Percentiles rank a stretch among this genome's conserved stretches.
phyloP scores from a whole-genome alignment of 2,113 vertebrate species.

The Epinephelus cyanopodus region DNA sequence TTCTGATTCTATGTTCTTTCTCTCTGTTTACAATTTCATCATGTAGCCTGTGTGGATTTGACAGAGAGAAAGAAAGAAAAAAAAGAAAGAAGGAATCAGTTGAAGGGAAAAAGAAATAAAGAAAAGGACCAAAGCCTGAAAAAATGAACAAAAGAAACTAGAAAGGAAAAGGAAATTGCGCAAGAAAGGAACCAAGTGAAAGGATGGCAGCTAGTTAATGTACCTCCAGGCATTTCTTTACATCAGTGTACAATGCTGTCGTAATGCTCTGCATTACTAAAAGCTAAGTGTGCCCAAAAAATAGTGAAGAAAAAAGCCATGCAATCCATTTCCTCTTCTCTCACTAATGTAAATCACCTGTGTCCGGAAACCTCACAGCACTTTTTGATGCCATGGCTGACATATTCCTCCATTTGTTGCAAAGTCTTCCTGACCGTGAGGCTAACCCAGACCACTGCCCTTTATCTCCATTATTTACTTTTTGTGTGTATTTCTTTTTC shows the following conservation, averaged over 20 bases:
- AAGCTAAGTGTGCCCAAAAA: conserved; percentile 18
- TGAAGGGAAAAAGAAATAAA: not conserved
- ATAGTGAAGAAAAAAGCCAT: conserved; percentile 9
- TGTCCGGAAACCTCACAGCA: conserved; percentile 9
- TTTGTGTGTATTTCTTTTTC: not conserved
- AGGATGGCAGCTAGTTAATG: conserved; percentile 39
- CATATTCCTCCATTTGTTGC: conserved; percentile 16
- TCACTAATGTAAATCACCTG: conserved; percentile 15
- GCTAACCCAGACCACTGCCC: not conserved
- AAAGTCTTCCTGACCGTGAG: not conserved
- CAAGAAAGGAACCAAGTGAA: not conserved
- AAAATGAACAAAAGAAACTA: not conserved
- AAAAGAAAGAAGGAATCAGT: not conserved
- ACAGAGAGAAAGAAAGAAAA: not conserved
- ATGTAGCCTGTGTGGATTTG: not conserved
- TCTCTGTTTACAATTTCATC: not conserved
- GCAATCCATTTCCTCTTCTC: conserved; percentile 22
- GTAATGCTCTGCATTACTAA: conserved; percentile 9
- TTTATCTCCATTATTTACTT: not conserved
- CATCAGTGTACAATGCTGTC: conserved; percentile 10
- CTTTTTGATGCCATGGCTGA: conserved; percentile 13
- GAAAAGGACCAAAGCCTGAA: not conserved
- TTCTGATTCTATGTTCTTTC: conserved; percentile 12
- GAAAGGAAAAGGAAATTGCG: not conserved
- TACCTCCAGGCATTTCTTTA: conserved; percentile 42